These are phyloP conservation scores for Balaeniceps rex DNA, from an alignment of 2,113 vertebrate species.

Conservation along the genomic window DNA sequence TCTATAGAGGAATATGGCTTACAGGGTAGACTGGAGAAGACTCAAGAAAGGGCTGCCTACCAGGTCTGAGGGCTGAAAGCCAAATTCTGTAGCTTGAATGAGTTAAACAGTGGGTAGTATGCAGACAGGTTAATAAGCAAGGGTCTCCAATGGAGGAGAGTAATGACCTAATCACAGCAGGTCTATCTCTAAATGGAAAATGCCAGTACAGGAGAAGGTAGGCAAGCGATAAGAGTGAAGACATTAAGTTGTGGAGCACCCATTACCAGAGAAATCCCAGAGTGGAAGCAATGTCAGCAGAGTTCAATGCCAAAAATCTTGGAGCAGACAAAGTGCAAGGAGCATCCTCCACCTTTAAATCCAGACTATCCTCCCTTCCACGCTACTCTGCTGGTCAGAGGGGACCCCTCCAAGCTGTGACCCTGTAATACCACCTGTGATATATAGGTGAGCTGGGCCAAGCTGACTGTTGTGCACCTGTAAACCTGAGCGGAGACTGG, in stretches of 20 bases:
- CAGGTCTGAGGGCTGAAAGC: neutral
- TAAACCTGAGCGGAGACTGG: neutral
- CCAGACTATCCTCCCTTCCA: neutral
- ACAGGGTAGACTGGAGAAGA: neutral
- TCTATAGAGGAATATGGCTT: neutral
- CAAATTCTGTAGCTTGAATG: neutral
- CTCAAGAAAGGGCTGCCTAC: neutral
- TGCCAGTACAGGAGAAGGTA: neutral
- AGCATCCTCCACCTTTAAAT: neutral
- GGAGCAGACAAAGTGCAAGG: neutral
- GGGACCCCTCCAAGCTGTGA: neutral
- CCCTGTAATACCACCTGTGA: neutral
- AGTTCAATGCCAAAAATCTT: neutral
- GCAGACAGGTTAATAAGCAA: neutral
- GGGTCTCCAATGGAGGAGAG: neutral
- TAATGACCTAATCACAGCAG: neutral
- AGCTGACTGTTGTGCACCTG: neutral
- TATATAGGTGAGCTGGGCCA: neutral
- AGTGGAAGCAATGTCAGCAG: neutral
- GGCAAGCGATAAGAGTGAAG: neutral
- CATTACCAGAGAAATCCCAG: neutral
- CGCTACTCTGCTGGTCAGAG: neutral
- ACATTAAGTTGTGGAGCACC: neutral
- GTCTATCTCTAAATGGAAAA: neutral
- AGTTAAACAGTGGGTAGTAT: neutral